These are phyloP conservation scores for Zaprionus ornatus DNA, from an alignment of 1,140 invertebrate genomes.

Conservation along the genomic window DNA sequence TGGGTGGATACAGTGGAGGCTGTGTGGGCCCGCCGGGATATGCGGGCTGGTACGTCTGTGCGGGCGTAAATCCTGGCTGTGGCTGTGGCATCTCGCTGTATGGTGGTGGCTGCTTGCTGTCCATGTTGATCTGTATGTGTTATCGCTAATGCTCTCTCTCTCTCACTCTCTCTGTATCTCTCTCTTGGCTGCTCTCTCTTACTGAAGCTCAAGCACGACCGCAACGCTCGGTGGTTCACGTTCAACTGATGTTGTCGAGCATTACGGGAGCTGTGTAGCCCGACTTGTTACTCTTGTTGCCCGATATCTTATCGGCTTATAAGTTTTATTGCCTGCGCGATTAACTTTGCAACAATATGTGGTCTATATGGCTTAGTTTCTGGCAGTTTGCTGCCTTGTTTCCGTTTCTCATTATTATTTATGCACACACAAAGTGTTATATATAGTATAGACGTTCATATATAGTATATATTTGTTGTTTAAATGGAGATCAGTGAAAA, in stretches of 20 bases:
- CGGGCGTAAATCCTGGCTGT: slow-evolving; percentile 65
- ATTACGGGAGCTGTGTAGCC: slow-evolving; percentile 4
- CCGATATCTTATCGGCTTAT: slow-evolving; percentile 34
- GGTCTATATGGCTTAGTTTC: slow-evolving; percentile 20
- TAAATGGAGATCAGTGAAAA: not conserved
- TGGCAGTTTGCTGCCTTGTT: slow-evolving; percentile 22
- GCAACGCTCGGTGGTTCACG: slow-evolving; percentile 27
- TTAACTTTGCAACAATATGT: slow-evolving; percentile 17
- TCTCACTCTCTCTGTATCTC: not conserved
- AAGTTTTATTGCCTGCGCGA: slow-evolving; percentile 13
- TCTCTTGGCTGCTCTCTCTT: not conserved
- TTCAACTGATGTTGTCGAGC: slow-evolving; percentile 39
- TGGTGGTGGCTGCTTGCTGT: slow-evolving; percentile 85
- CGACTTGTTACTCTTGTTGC: not conserved
- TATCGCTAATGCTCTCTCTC: not conserved
- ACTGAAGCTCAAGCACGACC: slow-evolving; percentile 1
- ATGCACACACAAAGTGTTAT: not conserved
- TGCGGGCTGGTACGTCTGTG: slow-evolving; percentile 66
- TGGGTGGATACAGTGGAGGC: slow-evolving; percentile 65
- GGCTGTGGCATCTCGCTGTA: slow-evolving; percentile 84
- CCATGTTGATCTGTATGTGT: slow-evolving; percentile 36
- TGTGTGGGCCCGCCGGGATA: slow-evolving; percentile 60
- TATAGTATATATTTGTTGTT: slow-evolving; percentile 9
- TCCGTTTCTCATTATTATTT: slow-evolving; percentile 20
- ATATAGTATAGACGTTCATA: not conserved